A percentile compares a stretch with the other conserved stretches of the same genome.
These are phyloP conservation scores for Sarcophaga subvicina DNA, from an alignment of 2,888 invertebrate genomes.

Conservation along the genomic window DNA sequence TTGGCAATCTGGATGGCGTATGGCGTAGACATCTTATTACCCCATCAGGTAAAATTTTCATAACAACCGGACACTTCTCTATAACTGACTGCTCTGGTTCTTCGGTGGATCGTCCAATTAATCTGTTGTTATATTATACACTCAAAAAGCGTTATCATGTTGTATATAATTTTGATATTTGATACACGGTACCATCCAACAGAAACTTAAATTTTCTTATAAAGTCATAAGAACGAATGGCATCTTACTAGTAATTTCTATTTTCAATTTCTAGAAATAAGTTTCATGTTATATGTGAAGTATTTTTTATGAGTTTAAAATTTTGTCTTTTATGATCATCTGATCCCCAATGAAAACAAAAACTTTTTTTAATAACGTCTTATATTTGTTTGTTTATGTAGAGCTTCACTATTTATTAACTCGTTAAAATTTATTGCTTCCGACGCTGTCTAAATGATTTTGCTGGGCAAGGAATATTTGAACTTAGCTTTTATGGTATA, in stretches of 20 bases:
- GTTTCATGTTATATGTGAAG: conserved; percentile 9
- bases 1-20: conserved; percentile 44
- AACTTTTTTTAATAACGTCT: conserved; percentile 3
- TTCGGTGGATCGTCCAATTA: conserved; percentile 24
- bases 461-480: conserved; percentile 8
- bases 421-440: conserved; percentile 19
- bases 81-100: conserved; percentile 17
- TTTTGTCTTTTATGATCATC: conserved; percentile 4
- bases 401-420: not conserved
- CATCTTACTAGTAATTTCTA: not conserved
- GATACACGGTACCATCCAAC: conserved; percentile 8
- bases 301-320: conserved; percentile 24
- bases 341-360: conserved; percentile 26
- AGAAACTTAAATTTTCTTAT: conserved; percentile 33
- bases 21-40: conserved; percentile 34
- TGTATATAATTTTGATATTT: conserved; percentile 13
- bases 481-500: conserved; percentile 9
- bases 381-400: conserved; percentile 17
- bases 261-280: conserved; percentile 32
- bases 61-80: conserved; percentile 48
- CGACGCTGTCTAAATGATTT: conserved; percentile 36
- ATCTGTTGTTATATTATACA: not conserved
- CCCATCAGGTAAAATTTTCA: conserved; percentile 59
- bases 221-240: conserved; percentile 29
- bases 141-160: not conserved